A percentile compares a stretch with the other conserved stretches of the same genome.
These are phyloP conservation scores for Drosophila subobscura DNA, from an alignment of 1,140 invertebrate species.

Conservation along the genomic window DNA sequence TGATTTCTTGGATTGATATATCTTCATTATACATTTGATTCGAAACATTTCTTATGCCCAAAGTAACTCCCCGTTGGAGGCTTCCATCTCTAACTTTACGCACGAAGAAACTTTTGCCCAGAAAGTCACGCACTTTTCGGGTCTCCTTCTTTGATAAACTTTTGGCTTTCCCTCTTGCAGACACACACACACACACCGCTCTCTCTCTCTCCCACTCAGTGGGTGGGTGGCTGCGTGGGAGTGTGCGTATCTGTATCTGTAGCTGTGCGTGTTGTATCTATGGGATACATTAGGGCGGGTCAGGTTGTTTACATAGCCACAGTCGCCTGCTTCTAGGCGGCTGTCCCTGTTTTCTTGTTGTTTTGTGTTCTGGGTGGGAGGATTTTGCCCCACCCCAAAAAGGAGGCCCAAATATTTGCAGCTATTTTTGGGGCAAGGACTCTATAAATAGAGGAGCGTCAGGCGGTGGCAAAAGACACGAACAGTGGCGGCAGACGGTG, in stretches of 20 bases:
- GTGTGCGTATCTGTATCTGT: slow-evolving; percentile 15
- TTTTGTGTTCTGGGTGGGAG: slow-evolving; percentile 12
- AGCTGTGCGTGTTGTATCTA: slow-evolving; percentile 29
- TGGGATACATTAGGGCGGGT: slow-evolving; percentile 70
- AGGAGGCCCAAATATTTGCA: slow-evolving; percentile 56
- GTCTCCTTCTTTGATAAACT: slow-evolving; percentile 67
- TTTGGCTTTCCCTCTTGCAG: slow-evolving; percentile 37
- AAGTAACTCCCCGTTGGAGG: too few relatives aligned
- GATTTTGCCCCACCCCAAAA: slow-evolving; percentile 10
- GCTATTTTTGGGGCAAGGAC: slow-evolving; percentile 58
- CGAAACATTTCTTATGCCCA: too few relatives aligned
- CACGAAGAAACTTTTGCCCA: slow-evolving; percentile 35
- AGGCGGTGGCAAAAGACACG: not conserved
- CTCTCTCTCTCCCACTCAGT: slow-evolving; percentile 3
- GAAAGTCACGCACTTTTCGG: slow-evolving; percentile 70
- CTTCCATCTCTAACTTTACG: slow-evolving; percentile 30
- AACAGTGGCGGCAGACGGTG: slow-evolving; percentile 7
- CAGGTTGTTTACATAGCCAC: slow-evolving; percentile 67
- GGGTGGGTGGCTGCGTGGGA: slow-evolving; percentile 11
- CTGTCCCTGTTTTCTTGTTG: slow-evolving; percentile 8
- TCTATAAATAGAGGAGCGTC: slow-evolving; percentile 55
- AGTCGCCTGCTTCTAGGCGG: slow-evolving; percentile 17
- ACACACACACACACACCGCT: not conserved
- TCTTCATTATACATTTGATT: too few relatives aligned
- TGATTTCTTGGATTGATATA: too few relatives aligned